These are phyloP conservation scores for Cinclus cinclus DNA, from an alignment of 2,113 vertebrate species.

Conservation along the genomic window DNA sequence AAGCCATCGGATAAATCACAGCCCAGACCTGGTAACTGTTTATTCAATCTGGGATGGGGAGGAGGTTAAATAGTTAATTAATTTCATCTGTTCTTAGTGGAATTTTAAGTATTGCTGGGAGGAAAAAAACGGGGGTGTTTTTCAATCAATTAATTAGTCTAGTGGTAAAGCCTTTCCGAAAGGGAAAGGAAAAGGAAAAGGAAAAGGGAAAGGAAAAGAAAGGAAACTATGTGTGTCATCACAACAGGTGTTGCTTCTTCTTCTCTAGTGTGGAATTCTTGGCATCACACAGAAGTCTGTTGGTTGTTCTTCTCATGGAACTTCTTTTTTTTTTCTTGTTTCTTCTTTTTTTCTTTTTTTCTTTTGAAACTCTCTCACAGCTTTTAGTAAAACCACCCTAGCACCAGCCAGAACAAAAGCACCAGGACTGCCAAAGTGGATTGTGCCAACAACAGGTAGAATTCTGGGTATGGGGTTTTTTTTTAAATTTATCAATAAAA, in stretches of 20 bases:
- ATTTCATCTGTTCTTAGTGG: not conserved
- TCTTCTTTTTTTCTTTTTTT: not conserved
- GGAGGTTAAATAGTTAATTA: not conserved
- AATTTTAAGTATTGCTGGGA: not conserved
- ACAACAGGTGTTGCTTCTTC: not conserved
- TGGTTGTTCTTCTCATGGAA: not conserved
- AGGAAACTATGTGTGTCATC: not conserved
- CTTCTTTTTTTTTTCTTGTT: not conserved
- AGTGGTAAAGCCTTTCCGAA: not conserved
- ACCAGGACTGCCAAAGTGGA: conserved; percentile 17
- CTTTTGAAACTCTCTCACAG: conserved; percentile 7
- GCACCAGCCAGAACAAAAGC: conserved; percentile 52
- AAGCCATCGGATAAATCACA: conserved; percentile 47
- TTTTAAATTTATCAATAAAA: not conserved
- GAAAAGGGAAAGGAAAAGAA: not conserved
- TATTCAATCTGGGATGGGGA: not conserved
- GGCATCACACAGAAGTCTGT: not conserved
- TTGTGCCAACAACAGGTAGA: conserved; percentile 50
- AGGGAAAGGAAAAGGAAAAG: too few relatives aligned
- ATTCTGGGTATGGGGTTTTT: not conserved
- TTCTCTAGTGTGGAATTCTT: not conserved
- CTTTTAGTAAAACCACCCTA: conserved; percentile 38
- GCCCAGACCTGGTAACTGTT: conserved; percentile 54
- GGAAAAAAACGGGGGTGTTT: not conserved
- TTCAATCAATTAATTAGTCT: not conserved